Evolutionary conservation across 2,113 vertebrate genomes (phyloP).

Genomic region (Corapipo altera): DNA sequence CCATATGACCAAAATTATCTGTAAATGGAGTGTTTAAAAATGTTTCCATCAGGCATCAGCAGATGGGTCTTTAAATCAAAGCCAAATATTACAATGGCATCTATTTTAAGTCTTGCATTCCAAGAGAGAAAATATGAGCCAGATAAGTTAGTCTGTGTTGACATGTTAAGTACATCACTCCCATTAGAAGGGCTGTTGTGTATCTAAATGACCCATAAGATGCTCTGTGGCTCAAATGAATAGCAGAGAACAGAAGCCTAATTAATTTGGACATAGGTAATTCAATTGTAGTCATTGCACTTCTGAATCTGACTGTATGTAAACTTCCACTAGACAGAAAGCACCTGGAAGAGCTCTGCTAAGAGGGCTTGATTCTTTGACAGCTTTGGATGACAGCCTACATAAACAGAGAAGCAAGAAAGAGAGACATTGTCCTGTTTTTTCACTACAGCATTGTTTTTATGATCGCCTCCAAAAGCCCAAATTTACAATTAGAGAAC

Average conservation of each 20-base stretch:
- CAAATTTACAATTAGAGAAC: not conserved
- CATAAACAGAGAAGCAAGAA: conserved; percentile 42
- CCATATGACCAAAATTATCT: conserved; percentile 38
- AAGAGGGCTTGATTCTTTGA: conserved; percentile 41
- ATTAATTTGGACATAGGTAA: not conserved
- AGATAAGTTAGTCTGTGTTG: conserved; percentile 59
- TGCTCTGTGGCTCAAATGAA: conserved; percentile 15
- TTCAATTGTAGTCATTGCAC: not conserved
- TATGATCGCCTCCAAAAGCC: not conserved
- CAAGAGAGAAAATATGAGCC: conserved; percentile 46
- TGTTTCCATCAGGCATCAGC: conserved; percentile 52
- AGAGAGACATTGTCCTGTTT: conserved; percentile 9
- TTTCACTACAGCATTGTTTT: conserved; percentile 13
- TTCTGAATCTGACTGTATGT: conserved; percentile 18
- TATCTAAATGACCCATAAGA: conserved; percentile 40
- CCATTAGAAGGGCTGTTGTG: not conserved
- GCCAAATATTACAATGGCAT: conserved; percentile 57
- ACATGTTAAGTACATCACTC: conserved; percentile 42
- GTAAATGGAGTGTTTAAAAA: conserved; percentile 41
- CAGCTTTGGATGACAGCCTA: conserved; percentile 52
- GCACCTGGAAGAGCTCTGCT: conserved; percentile 45
- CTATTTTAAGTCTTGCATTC: conserved; percentile 56
- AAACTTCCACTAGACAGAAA: conserved; percentile 30
- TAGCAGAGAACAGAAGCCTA: not conserved
- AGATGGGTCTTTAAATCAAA: conserved; percentile 49